Conservation (phyloP, 2,888 invertebrate genomes). For the Drosophila atripex region DNA sequence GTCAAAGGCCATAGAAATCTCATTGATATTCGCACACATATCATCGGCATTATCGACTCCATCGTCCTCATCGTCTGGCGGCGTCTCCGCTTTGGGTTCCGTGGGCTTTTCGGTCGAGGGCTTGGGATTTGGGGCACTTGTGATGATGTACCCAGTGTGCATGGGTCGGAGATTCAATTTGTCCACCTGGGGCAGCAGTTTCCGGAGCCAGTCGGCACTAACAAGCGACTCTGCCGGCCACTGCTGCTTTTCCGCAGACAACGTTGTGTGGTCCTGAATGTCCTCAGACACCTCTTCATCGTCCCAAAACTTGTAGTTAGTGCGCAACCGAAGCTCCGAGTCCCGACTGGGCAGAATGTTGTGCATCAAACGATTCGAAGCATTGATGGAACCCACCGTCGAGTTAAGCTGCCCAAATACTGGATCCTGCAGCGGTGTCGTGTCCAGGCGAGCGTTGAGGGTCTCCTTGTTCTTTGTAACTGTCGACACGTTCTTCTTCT, state of each 20-base stretch:
- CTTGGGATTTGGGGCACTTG: conserved; percentile 80
- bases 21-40: conserved; percentile 84
- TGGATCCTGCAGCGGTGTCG: conserved; percentile 85
- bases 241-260: background rate
- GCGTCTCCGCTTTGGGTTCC: background rate
- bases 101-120: conserved; percentile 2
- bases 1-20: conserved; percentile 87
- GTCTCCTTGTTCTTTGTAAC: conserved; percentile 83
- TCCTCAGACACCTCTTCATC: conserved; percentile 27
- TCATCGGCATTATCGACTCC: conserved; percentile 82
- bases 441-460: conserved; percentile 82
- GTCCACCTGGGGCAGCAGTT: conserved; percentile 59
- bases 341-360: conserved; percentile 86
- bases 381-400: conserved; percentile 86
- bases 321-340: conserved; percentile 80
- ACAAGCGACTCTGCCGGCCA: conserved; percentile 32
- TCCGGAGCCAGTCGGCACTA: conserved; percentile 62
- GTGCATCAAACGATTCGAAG: conserved; percentile 86
- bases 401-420: conserved; percentile 87
- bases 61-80: conserved; percentile 48
- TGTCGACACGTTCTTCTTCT: conserved; percentile 75
- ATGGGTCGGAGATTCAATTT: conserved; percentile 75
- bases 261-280: conserved; percentile 56
- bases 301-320: conserved; percentile 81
- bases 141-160: conserved; percentile 81